Percentiles rank a stretch among this genome's conserved stretches.
phyloP scores from a whole-genome alignment of 2,113 vertebrate genomes.

The Cyanoramphus novaezelandiae region DNA sequence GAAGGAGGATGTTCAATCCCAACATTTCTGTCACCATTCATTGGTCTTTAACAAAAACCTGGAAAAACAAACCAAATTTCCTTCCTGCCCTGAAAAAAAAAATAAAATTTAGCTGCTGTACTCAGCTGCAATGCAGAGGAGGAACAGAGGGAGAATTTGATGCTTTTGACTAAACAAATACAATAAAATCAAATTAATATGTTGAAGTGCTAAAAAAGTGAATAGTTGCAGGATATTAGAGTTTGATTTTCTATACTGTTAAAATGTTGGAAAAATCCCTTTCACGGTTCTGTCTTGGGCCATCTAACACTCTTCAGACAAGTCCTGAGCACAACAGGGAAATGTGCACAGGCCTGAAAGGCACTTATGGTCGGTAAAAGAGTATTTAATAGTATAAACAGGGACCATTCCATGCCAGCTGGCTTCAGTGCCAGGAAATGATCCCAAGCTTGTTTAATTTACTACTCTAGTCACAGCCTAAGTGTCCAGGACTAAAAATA shows the following conservation, averaged over 20 bases:
- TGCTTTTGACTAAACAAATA: background rate
- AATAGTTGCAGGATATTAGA: background rate
- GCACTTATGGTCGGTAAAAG: background rate
- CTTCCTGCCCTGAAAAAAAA: background rate
- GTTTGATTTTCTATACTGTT: background rate
- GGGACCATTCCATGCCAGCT: background rate
- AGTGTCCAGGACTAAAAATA: slow-evolving; percentile 19
- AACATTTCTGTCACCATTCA: background rate
- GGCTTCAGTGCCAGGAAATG: background rate
- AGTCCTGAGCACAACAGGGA: background rate
- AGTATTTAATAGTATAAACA: background rate
- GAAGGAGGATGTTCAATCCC: background rate
- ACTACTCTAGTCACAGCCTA: background rate
- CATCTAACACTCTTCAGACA: background rate
- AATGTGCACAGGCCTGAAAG: background rate
- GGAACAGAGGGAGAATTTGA: background rate
- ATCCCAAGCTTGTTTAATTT: slow-evolving; percentile 3
- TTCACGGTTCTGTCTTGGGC: background rate
- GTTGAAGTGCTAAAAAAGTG: background rate
- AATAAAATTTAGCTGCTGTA: background rate
- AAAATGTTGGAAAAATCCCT: background rate
- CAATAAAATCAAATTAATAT: background rate
- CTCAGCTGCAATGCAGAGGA: background rate
- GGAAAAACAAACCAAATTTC: background rate
- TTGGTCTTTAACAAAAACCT: background rate